phyloP scores from a whole-genome alignment of 2,888 invertebrate genomes.

The Hesperia comma region DNA sequence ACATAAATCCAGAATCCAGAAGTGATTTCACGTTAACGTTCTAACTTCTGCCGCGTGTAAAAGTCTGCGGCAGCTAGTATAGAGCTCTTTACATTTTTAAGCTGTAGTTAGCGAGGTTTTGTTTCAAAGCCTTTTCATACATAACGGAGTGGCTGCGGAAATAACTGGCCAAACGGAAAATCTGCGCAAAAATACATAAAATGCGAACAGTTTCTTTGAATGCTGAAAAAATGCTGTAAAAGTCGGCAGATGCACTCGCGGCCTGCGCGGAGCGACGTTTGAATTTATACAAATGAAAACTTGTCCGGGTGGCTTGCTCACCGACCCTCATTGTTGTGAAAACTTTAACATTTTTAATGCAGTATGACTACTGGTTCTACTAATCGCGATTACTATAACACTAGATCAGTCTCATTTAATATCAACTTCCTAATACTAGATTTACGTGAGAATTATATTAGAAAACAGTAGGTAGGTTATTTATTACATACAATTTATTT shows the following conservation, averaged over 20 bases:
- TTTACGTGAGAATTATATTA: too few species aligned
- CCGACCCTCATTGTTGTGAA: not conserved
- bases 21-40: slow-evolving; percentile 23
- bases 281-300: slow-evolving; percentile 3
- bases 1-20: slow-evolving; percentile 17
- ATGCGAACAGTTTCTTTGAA: slow-evolving; percentile 23
- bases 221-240: slow-evolving; percentile 1
- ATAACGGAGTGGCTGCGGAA: slow-evolving; percentile 17
- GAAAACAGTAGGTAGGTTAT: too few species aligned
- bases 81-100: slow-evolving; percentile 33
- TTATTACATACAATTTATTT: too few species aligned
- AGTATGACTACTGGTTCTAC: too few species aligned
- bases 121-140: slow-evolving; percentile 28
- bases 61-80: slow-evolving; percentile 14
- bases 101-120: slow-evolving; percentile 34
- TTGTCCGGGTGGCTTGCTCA: not conserved
- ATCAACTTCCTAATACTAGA: too few species aligned
- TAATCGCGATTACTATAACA: too few species aligned
- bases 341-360: too few species aligned
- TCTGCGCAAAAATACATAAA: slow-evolving; percentile 18
- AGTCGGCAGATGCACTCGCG: not conserved
- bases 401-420: too few species aligned
- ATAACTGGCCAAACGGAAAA: slow-evolving; percentile 27
- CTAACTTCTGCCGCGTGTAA: slow-evolving; percentile 4
- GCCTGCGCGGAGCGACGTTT: not conserved